These are phyloP conservation scores for Galeopterus variegatus DNA, from an alignment of 2,113 vertebrate genomes.

Conservation along the genomic window DNA sequence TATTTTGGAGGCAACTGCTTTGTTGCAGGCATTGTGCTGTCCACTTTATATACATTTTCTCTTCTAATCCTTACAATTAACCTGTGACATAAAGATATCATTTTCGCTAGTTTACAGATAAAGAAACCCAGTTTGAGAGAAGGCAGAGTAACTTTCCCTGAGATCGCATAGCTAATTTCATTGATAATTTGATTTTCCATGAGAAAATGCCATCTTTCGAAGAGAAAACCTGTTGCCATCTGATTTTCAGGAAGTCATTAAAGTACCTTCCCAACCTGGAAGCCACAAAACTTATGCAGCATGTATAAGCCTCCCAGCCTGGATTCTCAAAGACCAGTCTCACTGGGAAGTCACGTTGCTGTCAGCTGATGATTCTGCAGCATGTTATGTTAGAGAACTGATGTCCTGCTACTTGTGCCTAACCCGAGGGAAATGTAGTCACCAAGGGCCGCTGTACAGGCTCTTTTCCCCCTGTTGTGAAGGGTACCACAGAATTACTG, in stretches of 20 bases:
- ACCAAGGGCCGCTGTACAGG: too few relatives aligned
- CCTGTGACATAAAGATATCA: neutral
- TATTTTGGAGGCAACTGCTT: neutral
- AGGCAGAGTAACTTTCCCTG: conserved; percentile 28
- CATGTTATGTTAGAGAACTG: neutral
- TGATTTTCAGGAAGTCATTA: neutral
- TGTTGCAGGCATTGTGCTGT: neutral
- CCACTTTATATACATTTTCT: neutral
- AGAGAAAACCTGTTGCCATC: neutral
- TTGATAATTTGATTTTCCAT: conserved; percentile 55
- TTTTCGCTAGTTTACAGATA: conserved; percentile 50
- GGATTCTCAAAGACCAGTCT: neutral
- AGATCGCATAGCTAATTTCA: conserved; percentile 36
- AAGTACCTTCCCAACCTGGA: neutral
- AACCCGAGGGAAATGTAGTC: neutral
- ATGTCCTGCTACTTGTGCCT: neutral
- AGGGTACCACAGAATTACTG: neutral
- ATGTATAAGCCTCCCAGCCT: neutral
- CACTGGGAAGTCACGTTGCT: neutral
- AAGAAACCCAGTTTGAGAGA: conserved; percentile 1
- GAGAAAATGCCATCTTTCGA: conserved; percentile 17
- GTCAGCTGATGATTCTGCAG: neutral
- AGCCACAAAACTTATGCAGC: neutral
- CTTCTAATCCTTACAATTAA: neutral
- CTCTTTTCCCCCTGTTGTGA: neutral